phyloP scores from a whole-genome alignment of 2,888 invertebrate genomes.

The Hirtodrosophila alboralis region DNA sequence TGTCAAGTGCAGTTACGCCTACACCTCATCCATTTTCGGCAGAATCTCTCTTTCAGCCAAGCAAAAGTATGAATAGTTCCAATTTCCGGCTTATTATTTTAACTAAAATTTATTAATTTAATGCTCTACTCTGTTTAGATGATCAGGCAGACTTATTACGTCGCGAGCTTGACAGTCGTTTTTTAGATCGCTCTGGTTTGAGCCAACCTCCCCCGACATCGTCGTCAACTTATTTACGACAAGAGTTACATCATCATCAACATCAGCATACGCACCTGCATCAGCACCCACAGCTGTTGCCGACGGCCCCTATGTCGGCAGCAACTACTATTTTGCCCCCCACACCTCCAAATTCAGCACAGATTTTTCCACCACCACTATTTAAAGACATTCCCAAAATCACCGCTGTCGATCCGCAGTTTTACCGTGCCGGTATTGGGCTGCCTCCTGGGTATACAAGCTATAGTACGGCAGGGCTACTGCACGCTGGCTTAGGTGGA shows the following conservation, averaged over 20 bases:
- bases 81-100: background rate
- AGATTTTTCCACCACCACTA: slow-evolving; percentile 87
- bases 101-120: background rate
- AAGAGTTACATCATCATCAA: slow-evolving; percentile 96
- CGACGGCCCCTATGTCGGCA: slow-evolving; percentile 85
- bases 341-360: slow-evolving; percentile 85
- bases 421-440: slow-evolving; percentile 89
- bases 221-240: slow-evolving; percentile 87
- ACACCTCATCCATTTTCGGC: slow-evolving; percentile 94
- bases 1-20: slow-evolving; percentile 83
- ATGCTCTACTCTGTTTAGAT: slow-evolving; percentile 76
- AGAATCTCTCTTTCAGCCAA: slow-evolving; percentile 93
- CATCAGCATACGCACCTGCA: slow-evolving; percentile 96
- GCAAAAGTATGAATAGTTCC: slow-evolving; percentile 85
- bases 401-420: slow-evolving; percentile 90
- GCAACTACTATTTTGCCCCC: slow-evolving; percentile 84
- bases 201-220: slow-evolving; percentile 83
- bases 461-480: slow-evolving; percentile 89
- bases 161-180: slow-evolving; percentile 94
- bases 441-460: slow-evolving; percentile 91
- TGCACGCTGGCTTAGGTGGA: slow-evolving; percentile 91
- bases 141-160: slow-evolving; percentile 93
- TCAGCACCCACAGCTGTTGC: slow-evolving; percentile 91
- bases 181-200: slow-evolving; percentile 93
- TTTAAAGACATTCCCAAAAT: slow-evolving; percentile 95